Evolutionary conservation across 2,888 invertebrate genomes (phyloP), one percentile per base, ranked within the genome.

Genomic region (Macaria notata): DNA sequence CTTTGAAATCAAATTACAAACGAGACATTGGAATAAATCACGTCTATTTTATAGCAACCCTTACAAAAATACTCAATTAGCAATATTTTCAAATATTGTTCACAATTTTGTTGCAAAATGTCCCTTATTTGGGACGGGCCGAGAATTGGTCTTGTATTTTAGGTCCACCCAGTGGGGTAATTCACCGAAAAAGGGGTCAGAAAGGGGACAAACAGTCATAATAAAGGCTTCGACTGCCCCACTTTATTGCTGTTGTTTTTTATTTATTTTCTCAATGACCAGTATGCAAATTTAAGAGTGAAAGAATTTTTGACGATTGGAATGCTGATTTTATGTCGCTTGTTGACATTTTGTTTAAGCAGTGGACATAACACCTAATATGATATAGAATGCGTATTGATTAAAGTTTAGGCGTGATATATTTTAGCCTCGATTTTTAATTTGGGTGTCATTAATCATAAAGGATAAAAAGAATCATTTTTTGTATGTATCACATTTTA

Each of bases 81-180:
- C 56, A 46, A 56, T 56, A 60, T 56, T 59, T 56, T 46, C 45
- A 46, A 49, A 64, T 48, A 64, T 60, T 56, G 54, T 45, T 52
- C 29, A 49, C 54, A 49, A 49, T 59, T 36, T 42, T 38, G 43
- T 31, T 31, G 30, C 46, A 19, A 55, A 51, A 59, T 39, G 41
- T 39, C 52, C 55, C 57, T 58, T 60, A 54, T 59, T 63, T 49
- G 46, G 46, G 47, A 62, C 59, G 62, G 62, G 61, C 60, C 31
- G 60, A 62, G 60, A 62, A 61, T 55, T 49, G 56, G 48, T 38
- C 41, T 9, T 42, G 47, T 63, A 66, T 62, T n/a, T n/a, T n/a
- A n/a, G n/a, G n/a, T n/a, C n/a, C 49, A 56, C 62, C 59, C 65
- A n/a, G 50, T 49, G 43, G 63, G 59, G 60, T 61, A 50, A 63